phyloP scores from a whole-genome alignment of 2,888 invertebrate species.

The Apamea crenata region DNA sequence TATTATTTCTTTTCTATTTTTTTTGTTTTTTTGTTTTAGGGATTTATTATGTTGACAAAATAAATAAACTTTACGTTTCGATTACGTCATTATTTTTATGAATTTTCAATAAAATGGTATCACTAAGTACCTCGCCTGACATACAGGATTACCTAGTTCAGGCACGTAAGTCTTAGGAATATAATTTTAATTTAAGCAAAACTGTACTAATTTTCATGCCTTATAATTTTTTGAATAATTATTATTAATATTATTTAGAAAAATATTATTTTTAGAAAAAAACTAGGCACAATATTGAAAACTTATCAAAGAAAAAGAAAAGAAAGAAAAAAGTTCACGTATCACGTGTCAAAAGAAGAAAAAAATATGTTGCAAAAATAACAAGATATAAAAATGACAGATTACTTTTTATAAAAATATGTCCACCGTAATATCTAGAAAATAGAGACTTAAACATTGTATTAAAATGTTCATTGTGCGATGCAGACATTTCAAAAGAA shows the following conservation, averaged over 20 bases:
- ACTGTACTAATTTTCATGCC: too few species aligned
- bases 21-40: not conserved
- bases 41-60: not conserved
- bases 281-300: not conserved
- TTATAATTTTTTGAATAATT: too few species aligned
- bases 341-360: constrained; percentile 1
- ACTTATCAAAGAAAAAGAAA: too few species aligned
- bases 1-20: too few species aligned
- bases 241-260: too few species aligned
- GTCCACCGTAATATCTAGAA: not conserved
- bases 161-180: too few species aligned
- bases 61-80: not conserved
- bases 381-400: constrained; percentile 4
- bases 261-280: not conserved
- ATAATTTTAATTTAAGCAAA: too few species aligned
- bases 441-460: constrained; percentile 8
- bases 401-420: constrained; percentile 17
- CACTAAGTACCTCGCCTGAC: not conserved
- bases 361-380: not conserved
- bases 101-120: not conserved
- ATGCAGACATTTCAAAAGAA: constrained; percentile 4
- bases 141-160: too few species aligned
- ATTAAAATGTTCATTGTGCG: constrained; percentile 13
- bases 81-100: not conserved
- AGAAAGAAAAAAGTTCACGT: too few species aligned